Evolutionary conservation across 1,140 invertebrate species (phyloP), one percentile per base, ranked within the genome.

Genomic region (Lamellibrachia luymesi): DNA sequence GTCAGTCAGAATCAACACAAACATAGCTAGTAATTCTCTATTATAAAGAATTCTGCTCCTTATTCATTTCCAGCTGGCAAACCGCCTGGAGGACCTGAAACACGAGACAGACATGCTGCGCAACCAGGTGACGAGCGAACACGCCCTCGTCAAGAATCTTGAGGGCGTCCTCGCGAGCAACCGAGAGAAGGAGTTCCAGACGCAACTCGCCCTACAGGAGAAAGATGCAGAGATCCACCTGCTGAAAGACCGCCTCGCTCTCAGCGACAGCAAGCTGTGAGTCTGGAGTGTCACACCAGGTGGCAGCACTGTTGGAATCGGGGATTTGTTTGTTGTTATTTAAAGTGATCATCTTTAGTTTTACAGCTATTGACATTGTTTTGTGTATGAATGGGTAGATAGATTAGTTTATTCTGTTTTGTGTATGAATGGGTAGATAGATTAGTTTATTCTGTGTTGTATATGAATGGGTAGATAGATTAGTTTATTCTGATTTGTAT

Each of bases 241-340:
- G 94, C 93, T 96, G 10, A 96, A 95, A 93, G 96, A 96, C 93
- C 93, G 96, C 92, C 94, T 96, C 49, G 94, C 94, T 22, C 94
- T 96, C 0, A 96, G 96, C 93, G 96, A 96, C 51, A 96, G 95
- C 93, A 96, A 96, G 94, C 94, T 96, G 96, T 96, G 94, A 95
- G 95, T 94, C 2, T 38, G 38, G 38, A 38, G 50, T 92, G 64
- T 51, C 1, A 2, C 50, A 27, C 25, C 49, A 49, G 50, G 13
- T 93, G 80, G n/a, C n/a, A n/a, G 17, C 80, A 22, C 80, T 90
- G n/a, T 22, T 22, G 17, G n/a, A 22, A 90, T 90, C n/a, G 80
- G 80, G n/a, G 17, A 90, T 90, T 90, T 90, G 80, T 90, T 17
- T 90, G 17, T 22, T 90, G 17, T 90, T 90, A 90, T 90, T 90